Evolutionary conservation across 2,797 vertebrate genomes (phyloP).

Genomic region (Artibeus jamaicensis): DNA sequence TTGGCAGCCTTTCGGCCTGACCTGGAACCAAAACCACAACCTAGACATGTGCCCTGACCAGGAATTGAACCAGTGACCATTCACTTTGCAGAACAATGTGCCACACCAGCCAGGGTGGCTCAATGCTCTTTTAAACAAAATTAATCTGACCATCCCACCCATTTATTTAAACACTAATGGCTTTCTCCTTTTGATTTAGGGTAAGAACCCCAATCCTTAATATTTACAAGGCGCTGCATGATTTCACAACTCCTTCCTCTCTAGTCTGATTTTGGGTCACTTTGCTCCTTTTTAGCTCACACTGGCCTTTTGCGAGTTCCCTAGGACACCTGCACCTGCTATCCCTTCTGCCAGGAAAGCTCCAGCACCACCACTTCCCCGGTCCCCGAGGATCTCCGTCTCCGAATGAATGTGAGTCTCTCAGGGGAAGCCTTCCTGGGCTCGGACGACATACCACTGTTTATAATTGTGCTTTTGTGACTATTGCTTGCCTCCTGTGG

Average conservation of each 20-base stretch:
- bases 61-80: neutral
- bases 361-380: neutral
- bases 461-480: neutral
- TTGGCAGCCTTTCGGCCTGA: neutral
- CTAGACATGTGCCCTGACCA: neutral
- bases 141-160: neutral
- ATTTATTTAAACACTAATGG: neutral
- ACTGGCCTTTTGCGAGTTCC: neutral
- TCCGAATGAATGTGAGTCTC: neutral
- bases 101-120: neutral
- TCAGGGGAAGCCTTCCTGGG: neutral
- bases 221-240: neutral
- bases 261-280: neutral
- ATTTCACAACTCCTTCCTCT: neutral
- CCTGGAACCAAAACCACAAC: neutral
- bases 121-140: neutral
- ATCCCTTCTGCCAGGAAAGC: neutral
- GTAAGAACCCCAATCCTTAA: neutral
- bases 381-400: neutral
- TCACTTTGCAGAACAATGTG: neutral
- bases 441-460: neutral
- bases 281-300: neutral
- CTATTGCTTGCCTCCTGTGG: neutral
- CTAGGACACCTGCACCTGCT: neutral
- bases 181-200: neutral